phyloP scores from a whole-genome alignment of 2,888 invertebrate species.

The Agriotes lineatus region DNA sequence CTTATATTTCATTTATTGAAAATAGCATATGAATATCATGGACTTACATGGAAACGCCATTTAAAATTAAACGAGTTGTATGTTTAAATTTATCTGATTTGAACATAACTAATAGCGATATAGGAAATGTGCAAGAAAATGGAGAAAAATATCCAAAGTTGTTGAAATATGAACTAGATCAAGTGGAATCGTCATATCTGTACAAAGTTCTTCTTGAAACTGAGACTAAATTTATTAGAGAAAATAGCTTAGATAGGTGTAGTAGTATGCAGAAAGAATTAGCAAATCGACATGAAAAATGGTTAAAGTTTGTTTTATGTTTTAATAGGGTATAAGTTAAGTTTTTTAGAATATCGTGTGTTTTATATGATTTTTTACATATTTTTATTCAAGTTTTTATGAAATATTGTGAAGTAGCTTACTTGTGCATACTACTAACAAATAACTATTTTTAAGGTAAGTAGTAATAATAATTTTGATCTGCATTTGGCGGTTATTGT shows the following conservation, averaged over 20 bases:
- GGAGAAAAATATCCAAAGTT: constrained; percentile 57
- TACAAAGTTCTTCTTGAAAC: constrained; percentile 66
- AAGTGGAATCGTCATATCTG: constrained; percentile 67
- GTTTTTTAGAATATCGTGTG: neutral
- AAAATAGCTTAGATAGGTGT: constrained; percentile 55
- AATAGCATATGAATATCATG: constrained; percentile 67
- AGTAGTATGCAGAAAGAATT: constrained; percentile 65
- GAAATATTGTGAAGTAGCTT: too few relatives aligned
- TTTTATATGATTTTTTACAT: neutral
- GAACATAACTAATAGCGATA: constrained; percentile 47
- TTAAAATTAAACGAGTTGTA: constrained; percentile 38
- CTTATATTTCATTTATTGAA: constrained; percentile 68
- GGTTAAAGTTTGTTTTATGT: constrained; percentile 69
- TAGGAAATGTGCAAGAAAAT: constrained; percentile 38
- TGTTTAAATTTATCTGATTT: constrained; percentile 37
- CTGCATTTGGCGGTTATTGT: too few relatives aligned
- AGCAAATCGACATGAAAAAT: constrained; percentile 69
- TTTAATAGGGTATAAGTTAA: constrained; percentile 54
- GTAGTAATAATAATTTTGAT: too few relatives aligned
- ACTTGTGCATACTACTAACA: too few relatives aligned
- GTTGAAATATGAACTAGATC: constrained; percentile 58
- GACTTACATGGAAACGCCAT: constrained; percentile 57
- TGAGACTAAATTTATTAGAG: constrained; percentile 68
- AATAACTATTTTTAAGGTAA: too few relatives aligned
- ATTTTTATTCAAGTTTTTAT: too few relatives aligned